Conservation (phyloP, 2,797 vertebrate species). For the Furcifer pardalis region DNA sequence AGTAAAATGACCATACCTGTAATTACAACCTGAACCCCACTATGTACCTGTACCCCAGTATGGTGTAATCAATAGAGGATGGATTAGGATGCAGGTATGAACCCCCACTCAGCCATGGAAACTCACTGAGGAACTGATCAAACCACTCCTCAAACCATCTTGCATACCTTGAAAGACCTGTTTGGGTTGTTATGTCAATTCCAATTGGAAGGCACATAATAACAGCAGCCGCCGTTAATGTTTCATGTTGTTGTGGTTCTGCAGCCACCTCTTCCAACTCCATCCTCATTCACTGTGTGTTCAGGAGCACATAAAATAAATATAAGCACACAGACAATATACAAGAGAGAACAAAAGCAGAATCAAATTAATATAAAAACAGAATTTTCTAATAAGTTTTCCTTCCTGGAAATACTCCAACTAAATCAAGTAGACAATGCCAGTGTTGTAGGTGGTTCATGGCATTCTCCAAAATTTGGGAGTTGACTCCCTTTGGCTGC, state of each 20-base stretch:
- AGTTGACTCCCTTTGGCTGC: no score
- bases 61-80: no score
- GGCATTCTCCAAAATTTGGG: no score
- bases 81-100: no score
- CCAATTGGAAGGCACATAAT: no score
- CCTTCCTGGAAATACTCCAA: not conserved
- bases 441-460: not conserved
- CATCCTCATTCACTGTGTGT: not conserved
- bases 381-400: not conserved
- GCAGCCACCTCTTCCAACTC: not conserved
- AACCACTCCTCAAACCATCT: no score
- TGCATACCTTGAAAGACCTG: no score
- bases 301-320: not conserved
- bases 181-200: no score
- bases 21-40: no score
- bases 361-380: not conserved
- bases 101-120: no score
- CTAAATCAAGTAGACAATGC: slow-evolving; percentile 34
- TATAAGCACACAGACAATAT: not conserved
- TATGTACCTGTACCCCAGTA: no score
- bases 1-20: not conserved
- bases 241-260: not conserved
- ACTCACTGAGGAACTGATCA: no score
- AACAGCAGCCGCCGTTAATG: not conserved
- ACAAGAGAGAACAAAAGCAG: not conserved